phyloP scores from a whole-genome alignment of 2,888 invertebrate species.

The Harmothoe impar region DNA sequence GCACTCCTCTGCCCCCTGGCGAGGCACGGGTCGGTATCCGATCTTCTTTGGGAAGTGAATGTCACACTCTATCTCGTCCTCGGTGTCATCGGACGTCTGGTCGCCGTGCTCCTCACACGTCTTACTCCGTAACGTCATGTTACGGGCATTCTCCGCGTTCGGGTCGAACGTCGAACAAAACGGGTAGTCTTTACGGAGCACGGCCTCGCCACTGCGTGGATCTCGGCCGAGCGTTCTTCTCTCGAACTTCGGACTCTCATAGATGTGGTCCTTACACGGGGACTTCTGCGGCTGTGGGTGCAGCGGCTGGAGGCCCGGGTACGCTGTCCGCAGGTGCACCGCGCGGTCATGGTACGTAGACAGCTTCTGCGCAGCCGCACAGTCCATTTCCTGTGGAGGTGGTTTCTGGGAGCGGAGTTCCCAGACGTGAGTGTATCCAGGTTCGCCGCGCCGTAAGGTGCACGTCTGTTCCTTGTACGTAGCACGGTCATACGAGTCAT shows the following conservation, averaged over 20 bases:
- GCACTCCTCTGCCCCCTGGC: constrained; percentile 27
- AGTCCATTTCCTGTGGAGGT: constrained; percentile 54
- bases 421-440: constrained; percentile 64
- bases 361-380: constrained; percentile 57
- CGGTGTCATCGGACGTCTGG: constrained; percentile 58
- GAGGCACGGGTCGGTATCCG: constrained; percentile 63
- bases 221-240: constrained; percentile 50
- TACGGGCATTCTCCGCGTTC: constrained; percentile 49
- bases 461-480: constrained; percentile 57
- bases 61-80: constrained; percentile 60
- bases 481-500: constrained; percentile 53
- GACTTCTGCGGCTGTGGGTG: background rate
- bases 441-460: constrained; percentile 56
- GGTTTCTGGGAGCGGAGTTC: constrained; percentile 61
- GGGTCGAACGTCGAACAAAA: constrained; percentile 58
- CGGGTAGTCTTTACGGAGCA: constrained; percentile 16
- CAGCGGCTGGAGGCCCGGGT: constrained; percentile 33
- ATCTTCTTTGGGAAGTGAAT: constrained; percentile 58
- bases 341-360: constrained; percentile 62
- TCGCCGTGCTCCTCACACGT: constrained; percentile 12
- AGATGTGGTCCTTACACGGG: constrained; percentile 58
- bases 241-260: constrained; percentile 65
- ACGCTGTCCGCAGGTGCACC: constrained; percentile 30
- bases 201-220: constrained; percentile 13
- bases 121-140: constrained; percentile 39